Evolutionary conservation across 2,888 invertebrate species (phyloP).

Genomic region (Heteropelma amictum): DNA sequence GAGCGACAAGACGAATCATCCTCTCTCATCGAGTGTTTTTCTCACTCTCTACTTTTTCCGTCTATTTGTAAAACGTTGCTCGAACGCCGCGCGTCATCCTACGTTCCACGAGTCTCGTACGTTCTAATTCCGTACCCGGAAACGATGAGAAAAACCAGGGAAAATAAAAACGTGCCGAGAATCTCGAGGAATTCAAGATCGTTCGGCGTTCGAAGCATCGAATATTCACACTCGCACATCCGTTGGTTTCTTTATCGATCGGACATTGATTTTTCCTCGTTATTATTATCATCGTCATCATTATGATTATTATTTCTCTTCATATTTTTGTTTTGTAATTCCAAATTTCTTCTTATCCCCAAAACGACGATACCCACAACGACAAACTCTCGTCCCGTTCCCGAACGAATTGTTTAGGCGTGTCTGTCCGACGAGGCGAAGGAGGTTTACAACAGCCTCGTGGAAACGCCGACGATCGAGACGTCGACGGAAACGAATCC

Average conservation of each 20-base stretch:
- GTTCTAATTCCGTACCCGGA: slow-evolving; percentile 50
- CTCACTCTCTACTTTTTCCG: slow-evolving; percentile 6
- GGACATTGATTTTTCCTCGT: slow-evolving; percentile 48
- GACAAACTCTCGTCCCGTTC: slow-evolving; percentile 58
- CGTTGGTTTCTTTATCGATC: not conserved
- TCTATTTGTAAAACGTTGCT: slow-evolving; percentile 6
- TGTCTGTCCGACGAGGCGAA: slow-evolving; percentile 93
- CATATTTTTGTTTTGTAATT: slow-evolving; percentile 62
- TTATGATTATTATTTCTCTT: slow-evolving; percentile 51
- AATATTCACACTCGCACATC: not conserved
- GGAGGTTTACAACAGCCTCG: slow-evolving; percentile 94
- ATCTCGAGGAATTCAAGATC: slow-evolving; percentile 24
- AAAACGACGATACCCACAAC: slow-evolving; percentile 68
- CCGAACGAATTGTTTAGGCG: slow-evolving; percentile 81
- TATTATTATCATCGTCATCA: slow-evolving; percentile 46
- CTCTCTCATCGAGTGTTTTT: not conserved
- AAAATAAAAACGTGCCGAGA: not conserved
- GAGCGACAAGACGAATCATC: too few relatives aligned
- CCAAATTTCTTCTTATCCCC: slow-evolving; percentile 63
- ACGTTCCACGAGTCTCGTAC: slow-evolving; percentile 35
- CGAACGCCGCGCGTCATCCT: slow-evolving; percentile 40
- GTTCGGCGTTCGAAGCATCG: slow-evolving; percentile 45
- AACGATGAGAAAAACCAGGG: not conserved
- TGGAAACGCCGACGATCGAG: slow-evolving; percentile 82
- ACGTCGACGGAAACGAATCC: slow-evolving; percentile 80